Conservation (phyloP, 2,113 vertebrate species). For the Laterallus jamaicensis region DNA sequence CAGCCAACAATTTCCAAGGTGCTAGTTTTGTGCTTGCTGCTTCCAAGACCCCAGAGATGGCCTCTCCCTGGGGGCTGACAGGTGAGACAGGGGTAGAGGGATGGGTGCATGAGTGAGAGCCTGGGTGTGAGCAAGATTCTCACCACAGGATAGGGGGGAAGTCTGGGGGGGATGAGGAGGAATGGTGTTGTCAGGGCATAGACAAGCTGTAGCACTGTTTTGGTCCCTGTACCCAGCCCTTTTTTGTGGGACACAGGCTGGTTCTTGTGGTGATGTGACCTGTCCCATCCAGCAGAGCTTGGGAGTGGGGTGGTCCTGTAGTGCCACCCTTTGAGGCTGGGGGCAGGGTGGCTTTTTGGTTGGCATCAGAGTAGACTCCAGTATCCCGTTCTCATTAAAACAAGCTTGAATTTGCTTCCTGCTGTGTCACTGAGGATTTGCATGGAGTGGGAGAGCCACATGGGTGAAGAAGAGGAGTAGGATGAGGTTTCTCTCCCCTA, state of each 20-base stretch:
- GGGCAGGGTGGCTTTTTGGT: neutral
- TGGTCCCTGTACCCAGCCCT: neutral
- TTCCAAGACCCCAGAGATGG: neutral
- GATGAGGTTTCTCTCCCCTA: neutral
- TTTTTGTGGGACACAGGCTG: neutral
- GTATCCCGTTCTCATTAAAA: neutral
- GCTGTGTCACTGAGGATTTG: neutral
- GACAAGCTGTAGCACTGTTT: neutral
- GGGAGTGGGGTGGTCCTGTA: neutral
- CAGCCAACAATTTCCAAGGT: neutral
- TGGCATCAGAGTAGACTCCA: neutral
- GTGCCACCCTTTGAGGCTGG: neutral
- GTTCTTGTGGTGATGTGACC: neutral
- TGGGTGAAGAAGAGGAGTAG: neutral
- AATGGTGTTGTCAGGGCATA: neutral
- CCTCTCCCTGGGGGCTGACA: neutral
- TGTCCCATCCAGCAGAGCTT: neutral
- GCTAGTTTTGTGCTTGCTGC: neutral
- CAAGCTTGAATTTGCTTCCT: neutral
- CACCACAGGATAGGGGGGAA: neutral
- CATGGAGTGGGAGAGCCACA: neutral
- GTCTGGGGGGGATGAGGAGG: neutral
- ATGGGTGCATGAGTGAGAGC: accelerated
- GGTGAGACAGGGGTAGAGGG: neutral
- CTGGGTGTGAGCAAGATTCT: accelerated